Evolutionary conservation across 1,140 invertebrate genomes (phyloP).

Genomic region (Heliconius eleuchia): DNA sequence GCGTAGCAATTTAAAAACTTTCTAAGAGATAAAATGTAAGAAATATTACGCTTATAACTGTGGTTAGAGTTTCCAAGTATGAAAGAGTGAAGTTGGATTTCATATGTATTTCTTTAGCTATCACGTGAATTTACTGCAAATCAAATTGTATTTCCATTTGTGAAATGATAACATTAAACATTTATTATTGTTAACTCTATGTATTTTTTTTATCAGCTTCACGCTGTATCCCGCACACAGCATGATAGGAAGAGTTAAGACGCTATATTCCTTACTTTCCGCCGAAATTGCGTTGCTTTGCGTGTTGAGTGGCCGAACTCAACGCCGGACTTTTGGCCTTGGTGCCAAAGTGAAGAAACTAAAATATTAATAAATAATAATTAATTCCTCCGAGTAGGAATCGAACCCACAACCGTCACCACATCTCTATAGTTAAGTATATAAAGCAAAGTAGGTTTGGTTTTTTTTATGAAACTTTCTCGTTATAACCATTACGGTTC

Average conservation of each 20-base stretch:
- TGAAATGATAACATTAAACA: neutral
- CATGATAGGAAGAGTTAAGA: too few species aligned
- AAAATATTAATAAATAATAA: too few species aligned
- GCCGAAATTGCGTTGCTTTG: too few species aligned
- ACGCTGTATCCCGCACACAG: too few species aligned
- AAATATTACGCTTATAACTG: slow-evolving; percentile 27
- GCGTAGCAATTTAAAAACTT: slow-evolving; percentile 35
- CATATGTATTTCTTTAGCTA: slow-evolving; percentile 10
- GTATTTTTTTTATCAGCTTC: neutral
- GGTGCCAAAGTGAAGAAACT: too few species aligned
- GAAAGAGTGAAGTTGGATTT: slow-evolving; percentile 13
- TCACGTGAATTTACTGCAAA: neutral
- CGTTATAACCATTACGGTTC: neutral
- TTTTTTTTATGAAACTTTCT: neutral
- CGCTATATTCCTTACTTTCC: too few species aligned
- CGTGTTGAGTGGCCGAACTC: too few species aligned
- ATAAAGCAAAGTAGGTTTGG: neutral
- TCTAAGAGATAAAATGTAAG: slow-evolving; percentile 30
- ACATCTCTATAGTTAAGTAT: neutral
- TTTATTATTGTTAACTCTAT: neutral
- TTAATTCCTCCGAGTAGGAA: too few species aligned
- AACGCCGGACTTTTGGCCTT: too few species aligned
- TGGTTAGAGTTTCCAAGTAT: slow-evolving; percentile 10
- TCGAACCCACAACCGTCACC: too few species aligned
- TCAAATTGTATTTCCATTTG: neutral